Evolutionary conservation across 1,140 invertebrate genomes (phyloP), one percentile per base, ranked within the genome.

Genomic region (Penaeus vannamei): DNA sequence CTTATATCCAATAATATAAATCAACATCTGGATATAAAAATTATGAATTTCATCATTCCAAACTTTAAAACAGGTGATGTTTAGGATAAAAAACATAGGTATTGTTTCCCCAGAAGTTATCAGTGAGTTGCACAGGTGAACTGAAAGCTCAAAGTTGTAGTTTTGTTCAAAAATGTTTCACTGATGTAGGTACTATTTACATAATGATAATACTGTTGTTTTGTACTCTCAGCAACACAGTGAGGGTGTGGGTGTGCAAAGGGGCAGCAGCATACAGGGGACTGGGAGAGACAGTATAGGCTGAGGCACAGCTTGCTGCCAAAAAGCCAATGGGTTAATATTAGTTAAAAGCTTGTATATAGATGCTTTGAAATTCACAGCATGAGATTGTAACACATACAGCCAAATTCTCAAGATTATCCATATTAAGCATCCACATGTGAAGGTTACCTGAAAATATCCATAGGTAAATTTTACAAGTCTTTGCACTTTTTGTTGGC

Each of bases 121-220:
- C 80, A 84, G 46, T 81, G 77, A 88, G 53, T 62, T 87, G 69
- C 61, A 81, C 86, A 88, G 86, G 82, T 83, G 36, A 84, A 84
- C 64, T 84, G 77, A 88, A 88, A 72, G 64, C 79, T 83, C 80
- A 82, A 88, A 84, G 29, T 76, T 88, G 80, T 84, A 84, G 62
- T 88, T 88, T 61, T 88, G 86, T 88, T 88, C 81, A 83, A 81
- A 84, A 80, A 88, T 88, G 69, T 88, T 88, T 83, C 81, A 88
- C 86, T 72, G 46, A 84, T 76, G 86, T 88, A 84, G 86, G 62
- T 84, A 88, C 72, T 84, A 64, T 88, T 88, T 88, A 81, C 86
- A 82, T 87, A 87, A 64, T 72, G 80, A 46, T 80, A 86, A 61
- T 88, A 88, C 80, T 88, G 86, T 88, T 88, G 81, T 88, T 84